A percentile compares a stretch with the other conserved stretches of the same genome.
Conservation (phyloP, 2,113 vertebrate species). For the Vulpes ferrilata region DNA sequence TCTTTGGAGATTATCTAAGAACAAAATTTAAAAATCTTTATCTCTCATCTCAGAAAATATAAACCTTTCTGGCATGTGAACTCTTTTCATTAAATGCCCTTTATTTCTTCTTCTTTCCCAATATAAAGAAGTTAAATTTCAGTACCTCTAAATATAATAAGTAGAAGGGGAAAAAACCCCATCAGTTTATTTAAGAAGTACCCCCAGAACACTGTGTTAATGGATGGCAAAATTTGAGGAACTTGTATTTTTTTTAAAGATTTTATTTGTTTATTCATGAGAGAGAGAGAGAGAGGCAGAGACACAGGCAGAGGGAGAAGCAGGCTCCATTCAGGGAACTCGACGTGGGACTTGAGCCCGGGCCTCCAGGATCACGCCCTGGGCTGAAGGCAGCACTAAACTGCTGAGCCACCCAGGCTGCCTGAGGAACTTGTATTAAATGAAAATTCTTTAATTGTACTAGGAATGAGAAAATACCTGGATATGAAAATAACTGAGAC, state of each 20-base stretch:
- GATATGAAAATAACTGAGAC: slow-evolving; percentile 34
- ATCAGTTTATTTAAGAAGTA: background rate
- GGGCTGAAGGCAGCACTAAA: too few species aligned
- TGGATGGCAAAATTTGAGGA: background rate
- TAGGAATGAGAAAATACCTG: background rate
- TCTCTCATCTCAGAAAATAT: background rate
- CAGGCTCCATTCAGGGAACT: too few species aligned
- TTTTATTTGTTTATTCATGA: too few species aligned
- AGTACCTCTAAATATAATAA: slow-evolving; percentile 21
- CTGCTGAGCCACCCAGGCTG: too few species aligned
- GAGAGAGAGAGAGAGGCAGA: too few species aligned
- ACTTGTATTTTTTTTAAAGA: background rate
- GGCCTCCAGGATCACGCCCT: too few species aligned
- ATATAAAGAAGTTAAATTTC: slow-evolving; percentile 25
- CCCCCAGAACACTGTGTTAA: background rate
- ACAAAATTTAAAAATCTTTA: slow-evolving; percentile 34
- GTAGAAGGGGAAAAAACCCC: background rate
- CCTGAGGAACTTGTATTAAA: background rate
- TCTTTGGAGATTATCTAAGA: slow-evolving; percentile 29
- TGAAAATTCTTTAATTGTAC: background rate
- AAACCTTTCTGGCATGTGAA: background rate
- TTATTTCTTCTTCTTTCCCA: background rate
- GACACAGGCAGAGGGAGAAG: too few species aligned
- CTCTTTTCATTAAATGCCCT: slow-evolving; percentile 38
- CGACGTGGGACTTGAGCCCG: too few species aligned